Evolutionary conservation across 2,113 vertebrate species (phyloP).

Genomic region (Seriola quinqueradiata): DNA sequence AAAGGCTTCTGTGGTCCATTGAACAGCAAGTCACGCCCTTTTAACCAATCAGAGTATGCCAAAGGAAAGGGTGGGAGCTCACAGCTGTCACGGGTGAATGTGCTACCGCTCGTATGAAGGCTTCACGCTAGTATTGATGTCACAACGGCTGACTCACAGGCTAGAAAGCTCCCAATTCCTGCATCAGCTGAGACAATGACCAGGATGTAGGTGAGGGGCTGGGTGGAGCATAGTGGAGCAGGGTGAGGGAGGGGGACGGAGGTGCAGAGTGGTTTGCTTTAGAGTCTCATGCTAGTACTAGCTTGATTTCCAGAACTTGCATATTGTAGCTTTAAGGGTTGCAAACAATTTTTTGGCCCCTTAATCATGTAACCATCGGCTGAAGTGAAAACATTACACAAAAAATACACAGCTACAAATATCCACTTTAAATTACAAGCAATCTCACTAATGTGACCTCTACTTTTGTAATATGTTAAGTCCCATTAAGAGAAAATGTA

Average conservation of each 20-base stretch:
- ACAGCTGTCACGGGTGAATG: too few relatives aligned
- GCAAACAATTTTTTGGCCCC: too few relatives aligned
- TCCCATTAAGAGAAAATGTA: constrained; percentile 5
- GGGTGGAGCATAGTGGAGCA: too few relatives aligned
- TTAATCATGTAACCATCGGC: neutral
- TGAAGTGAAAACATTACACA: neutral
- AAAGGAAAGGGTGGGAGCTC: too few relatives aligned
- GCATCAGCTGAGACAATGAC: neutral
- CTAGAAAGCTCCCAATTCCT: neutral
- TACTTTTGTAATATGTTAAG: neutral
- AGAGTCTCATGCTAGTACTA: neutral
- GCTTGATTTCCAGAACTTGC: neutral
- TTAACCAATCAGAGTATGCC: neutral
- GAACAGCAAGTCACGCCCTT: neutral
- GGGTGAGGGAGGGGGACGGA: too few relatives aligned
- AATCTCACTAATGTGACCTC: neutral
- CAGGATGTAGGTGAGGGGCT: neutral
- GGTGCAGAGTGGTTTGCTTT: neutral
- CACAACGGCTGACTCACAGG: neutral
- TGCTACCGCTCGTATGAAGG: neutral
- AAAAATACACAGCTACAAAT: neutral
- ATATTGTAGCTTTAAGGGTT: neutral
- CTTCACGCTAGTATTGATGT: neutral
- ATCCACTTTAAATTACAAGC: neutral
- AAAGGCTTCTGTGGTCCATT: neutral